Evolutionary conservation across 1,140 invertebrate genomes (phyloP), one percentile per base, ranked within the genome.

Genomic region (Bombus confusus): DNA sequence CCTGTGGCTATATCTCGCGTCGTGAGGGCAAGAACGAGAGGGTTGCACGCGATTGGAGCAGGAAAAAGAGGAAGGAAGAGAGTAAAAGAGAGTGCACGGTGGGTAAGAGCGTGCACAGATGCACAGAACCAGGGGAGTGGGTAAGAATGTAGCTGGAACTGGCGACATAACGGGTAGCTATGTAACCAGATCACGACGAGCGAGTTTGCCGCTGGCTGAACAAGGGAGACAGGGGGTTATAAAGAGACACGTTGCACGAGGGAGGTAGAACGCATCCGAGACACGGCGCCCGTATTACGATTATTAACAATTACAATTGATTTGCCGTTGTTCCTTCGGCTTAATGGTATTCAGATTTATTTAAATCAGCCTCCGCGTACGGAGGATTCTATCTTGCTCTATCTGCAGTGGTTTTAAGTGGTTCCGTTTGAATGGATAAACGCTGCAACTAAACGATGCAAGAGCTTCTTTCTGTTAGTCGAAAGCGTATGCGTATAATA

Each of bases 291-390:
- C 82, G 87, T 90, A 91, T 90, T 90, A 91, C 91, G 93, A 92
- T 94, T 94, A 93, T 94, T 93, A 93, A 93, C 92, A 93, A 93
- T 93, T 92, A 92, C 91, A 92, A 93, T 92, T 91, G 91, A 93
- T 93, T 93, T 92, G 91, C 89, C 87, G 90, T 91, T 90, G 91
- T 93, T 92, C 88, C 74, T 43, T 69, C 85, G 85, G 80, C 89
- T 68, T 76, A 80, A 89, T 86, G 92, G 91, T 93, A 93, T 94
- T 93, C 88, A 93, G 92, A 93, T 93, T 92, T 92, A 94, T 93
- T 93, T 83, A 92, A 92, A 93, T 93, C 71, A 41, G 68, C 86
- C 80, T 83, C 68, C 73, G 73, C 79, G 69, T n/a, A 43, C 31
- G 43, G 39, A 25, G 25, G 37, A 78, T 64, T 22, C 75, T n/a